Conservation (phyloP, 2,888 invertebrate species). For the Drosophila subquinaria region DNA sequence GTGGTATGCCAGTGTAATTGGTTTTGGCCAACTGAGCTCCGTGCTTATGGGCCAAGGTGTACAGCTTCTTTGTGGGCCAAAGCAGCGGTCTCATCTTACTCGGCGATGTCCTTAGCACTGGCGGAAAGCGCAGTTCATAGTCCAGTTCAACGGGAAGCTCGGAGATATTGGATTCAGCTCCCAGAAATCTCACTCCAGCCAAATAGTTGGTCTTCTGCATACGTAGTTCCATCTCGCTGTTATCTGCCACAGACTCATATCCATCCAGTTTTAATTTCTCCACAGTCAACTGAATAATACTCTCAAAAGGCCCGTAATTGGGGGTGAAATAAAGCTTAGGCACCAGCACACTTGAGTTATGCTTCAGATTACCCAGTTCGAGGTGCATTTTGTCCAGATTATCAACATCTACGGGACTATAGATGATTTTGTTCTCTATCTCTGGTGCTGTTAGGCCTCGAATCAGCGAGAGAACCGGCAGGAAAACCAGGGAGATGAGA, state of each 20-base stretch:
- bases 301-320: not conserved
- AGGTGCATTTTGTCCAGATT: conserved; percentile 1
- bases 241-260: not conserved
- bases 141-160: conserved; percentile 1
- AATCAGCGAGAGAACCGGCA: not conserved
- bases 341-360: not conserved
- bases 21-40: not conserved
- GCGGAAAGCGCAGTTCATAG: conserved; percentile 14
- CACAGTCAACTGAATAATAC: not conserved
- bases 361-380: not conserved
- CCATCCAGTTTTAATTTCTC: conserved; percentile 1
- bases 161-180: not conserved
- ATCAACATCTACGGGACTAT: conserved; percentile 6
- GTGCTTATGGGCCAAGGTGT: not conserved
- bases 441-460: not conserved
- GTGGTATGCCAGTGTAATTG: conserved; percentile 14
- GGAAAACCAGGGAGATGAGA: conserved; percentile 14
- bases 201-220: conserved; percentile 8
- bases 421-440: not conserved
- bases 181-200: conserved; percentile 7
- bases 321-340: not conserved
- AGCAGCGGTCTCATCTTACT: not conserved
- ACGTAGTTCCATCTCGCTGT: not conserved
- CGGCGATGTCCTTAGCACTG: not conserved
- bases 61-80: conserved; percentile 17